Percentiles rank a stretch among this genome's conserved stretches.
Evolutionary conservation across 2,888 invertebrate genomes (phyloP).

Genomic region (Acleris sparsana): DNA sequence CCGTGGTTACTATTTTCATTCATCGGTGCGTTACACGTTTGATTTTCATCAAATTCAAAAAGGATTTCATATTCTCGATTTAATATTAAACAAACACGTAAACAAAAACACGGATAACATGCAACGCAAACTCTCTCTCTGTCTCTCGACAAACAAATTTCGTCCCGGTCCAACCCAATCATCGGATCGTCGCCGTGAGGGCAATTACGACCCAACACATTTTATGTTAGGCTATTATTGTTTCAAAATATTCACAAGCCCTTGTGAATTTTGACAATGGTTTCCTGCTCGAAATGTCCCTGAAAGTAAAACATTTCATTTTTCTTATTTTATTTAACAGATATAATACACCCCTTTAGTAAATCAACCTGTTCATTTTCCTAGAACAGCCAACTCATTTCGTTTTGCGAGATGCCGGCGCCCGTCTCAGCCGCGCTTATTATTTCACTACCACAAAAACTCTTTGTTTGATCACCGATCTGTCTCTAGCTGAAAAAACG

Average conservation of each 20-base stretch:
- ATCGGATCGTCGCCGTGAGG: slow-evolving; percentile 18
- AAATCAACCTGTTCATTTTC: slow-evolving; percentile 5
- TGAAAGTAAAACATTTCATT: background rate
- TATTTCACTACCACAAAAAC: slow-evolving; percentile 20
- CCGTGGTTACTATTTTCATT: too few species aligned
- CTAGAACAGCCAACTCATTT: slow-evolving; percentile 12
- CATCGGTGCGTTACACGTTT: too few species aligned
- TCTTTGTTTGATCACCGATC: slow-evolving; percentile 8
- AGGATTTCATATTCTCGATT: too few species aligned
- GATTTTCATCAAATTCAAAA: too few species aligned
- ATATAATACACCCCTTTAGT: background rate
- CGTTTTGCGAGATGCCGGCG: slow-evolving; percentile 1
- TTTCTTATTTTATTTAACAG: background rate
- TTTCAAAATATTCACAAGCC: background rate
- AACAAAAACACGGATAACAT: too few species aligned
- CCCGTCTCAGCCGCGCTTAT: slow-evolving; percentile 6
- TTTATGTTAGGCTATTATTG: slow-evolving; percentile 2
- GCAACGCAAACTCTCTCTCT: too few species aligned
- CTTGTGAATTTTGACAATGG: background rate
- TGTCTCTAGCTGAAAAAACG: slow-evolving; percentile 7
- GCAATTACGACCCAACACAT: slow-evolving; percentile 18
- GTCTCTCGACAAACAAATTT: too few species aligned
- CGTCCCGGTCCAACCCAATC: slow-evolving; percentile 6
- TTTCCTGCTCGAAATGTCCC: too few species aligned
- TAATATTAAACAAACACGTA: too few species aligned